These are phyloP conservation scores for Cygnus olor DNA, from an alignment of 2,797 vertebrate species.

Conservation along the genomic window DNA sequence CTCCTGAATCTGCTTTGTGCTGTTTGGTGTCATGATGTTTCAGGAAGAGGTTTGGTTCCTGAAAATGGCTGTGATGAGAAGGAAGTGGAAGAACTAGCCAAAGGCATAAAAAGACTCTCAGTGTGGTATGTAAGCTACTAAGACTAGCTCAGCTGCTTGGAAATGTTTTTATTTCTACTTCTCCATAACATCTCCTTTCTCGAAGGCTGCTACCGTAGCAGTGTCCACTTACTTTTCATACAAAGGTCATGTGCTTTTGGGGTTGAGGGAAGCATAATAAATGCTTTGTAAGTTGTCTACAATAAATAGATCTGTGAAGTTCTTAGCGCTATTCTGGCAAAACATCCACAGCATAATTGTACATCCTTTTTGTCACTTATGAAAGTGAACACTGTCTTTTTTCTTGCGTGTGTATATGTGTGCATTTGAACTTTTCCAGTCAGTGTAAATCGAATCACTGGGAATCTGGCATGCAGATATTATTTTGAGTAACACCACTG, in stretches of 20 bases:
- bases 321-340: background rate
- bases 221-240: background rate
- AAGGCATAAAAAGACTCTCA: background rate
- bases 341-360: background rate
- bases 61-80: background rate
- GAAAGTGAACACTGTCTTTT: background rate
- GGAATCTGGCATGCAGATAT: background rate
- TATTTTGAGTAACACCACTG: background rate
- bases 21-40: background rate
- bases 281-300: background rate
- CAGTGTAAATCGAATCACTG: background rate
- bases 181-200: background rate
- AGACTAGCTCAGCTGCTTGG: background rate
- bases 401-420: background rate
- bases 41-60: background rate
- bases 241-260: background rate
- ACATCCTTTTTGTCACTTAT: background rate
- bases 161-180: background rate
- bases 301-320: background rate
- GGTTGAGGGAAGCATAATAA: background rate
- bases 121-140: accelerated
- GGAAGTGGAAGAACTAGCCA: background rate
- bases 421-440: background rate
- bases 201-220: background rate
- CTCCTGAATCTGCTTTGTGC: background rate